Evolutionary conservation across 2,888 invertebrate species (phyloP).

Genomic region (Stictocephala bisonia): DNA sequence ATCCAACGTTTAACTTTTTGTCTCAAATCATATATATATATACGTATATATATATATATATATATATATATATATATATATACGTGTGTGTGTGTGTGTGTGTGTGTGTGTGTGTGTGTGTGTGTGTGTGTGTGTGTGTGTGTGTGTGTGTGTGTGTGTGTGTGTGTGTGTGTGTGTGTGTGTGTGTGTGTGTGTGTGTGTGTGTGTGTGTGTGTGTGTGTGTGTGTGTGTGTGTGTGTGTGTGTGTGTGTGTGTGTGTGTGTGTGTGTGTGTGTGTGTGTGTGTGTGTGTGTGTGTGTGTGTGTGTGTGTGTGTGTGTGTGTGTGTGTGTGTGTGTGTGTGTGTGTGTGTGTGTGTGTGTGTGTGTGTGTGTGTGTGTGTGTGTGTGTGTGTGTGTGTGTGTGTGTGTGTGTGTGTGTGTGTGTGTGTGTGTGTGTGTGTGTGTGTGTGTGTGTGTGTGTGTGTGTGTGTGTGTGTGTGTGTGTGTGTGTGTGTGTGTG

Average conservation of each 20-base stretch:
- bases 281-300: neutral
- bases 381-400: constrained; percentile 9
- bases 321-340: constrained; percentile 2
- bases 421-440: constrained; percentile 9
- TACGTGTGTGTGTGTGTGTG: neutral
- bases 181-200: neutral
- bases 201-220: constrained; percentile 13
- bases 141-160: neutral
- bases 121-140: constrained; percentile 8
- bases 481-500: constrained; percentile 4
- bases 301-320: neutral
- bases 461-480: constrained; percentile 13
- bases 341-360: constrained; percentile 13
- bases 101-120: constrained; percentile 10
- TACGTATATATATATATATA: neutral
- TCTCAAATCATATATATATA: constrained; percentile 8
- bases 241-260: constrained; percentile 13
- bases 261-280: neutral
- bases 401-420: constrained; percentile 9
- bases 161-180: neutral
- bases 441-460: constrained; percentile 13
- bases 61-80: neutral
- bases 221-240: constrained; percentile 13
- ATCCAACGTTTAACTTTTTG: too few species aligned
- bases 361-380: constrained; percentile 4